These are phyloP conservation scores for Montipora efflorescens DNA, from an alignment of 64 coral and sea anemone genomes.

Conservation along the genomic window DNA sequence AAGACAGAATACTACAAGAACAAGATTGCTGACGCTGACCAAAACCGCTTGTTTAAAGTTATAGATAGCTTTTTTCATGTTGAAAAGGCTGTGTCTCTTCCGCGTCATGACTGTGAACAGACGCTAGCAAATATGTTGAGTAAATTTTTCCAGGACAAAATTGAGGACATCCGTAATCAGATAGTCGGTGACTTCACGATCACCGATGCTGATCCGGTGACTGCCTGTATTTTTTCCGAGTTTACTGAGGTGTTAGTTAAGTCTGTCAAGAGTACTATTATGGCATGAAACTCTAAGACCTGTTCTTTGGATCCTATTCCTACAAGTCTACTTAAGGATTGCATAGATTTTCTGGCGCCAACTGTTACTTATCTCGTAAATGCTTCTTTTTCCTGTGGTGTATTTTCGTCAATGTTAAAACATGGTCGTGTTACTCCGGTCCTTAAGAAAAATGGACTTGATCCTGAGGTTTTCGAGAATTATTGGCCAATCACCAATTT, in stretches of 20 bases:
- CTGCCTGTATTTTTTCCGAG: neutral
- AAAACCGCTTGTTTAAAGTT: neutral
- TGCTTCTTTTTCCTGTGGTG: neutral
- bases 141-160: too few relatives aligned
- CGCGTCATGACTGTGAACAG: too few relatives aligned
- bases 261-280: neutral
- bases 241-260: neutral
- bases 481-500: constrained; percentile 22
- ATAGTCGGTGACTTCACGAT: neutral
- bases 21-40: neutral
- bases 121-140: too few relatives aligned
- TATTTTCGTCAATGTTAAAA: neutral
- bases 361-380: neutral
- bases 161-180: too few relatives aligned
- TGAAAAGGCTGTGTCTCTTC: too few relatives aligned
- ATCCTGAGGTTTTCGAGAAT: neutral
- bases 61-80: too few relatives aligned
- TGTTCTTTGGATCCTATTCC: constrained; percentile 3
- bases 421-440: constrained; percentile 13
- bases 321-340: neutral
- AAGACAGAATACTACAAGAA: neutral
- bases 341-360: neutral
- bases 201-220: neutral
- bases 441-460: constrained; percentile 29
- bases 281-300: neutral